Evolutionary conservation across 2,888 invertebrate genomes (phyloP).

Genomic region (Lymantria dispar): DNA sequence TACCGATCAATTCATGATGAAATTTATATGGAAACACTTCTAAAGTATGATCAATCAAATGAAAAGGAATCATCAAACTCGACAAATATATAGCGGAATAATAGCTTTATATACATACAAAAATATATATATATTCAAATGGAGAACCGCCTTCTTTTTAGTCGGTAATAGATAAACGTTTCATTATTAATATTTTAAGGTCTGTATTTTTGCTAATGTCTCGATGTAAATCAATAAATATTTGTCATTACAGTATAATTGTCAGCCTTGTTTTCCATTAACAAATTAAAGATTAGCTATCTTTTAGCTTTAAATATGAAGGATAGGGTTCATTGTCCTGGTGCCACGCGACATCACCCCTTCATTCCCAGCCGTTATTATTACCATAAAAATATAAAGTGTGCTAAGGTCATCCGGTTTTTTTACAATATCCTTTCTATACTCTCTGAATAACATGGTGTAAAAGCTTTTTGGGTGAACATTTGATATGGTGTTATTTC

Average conservation of each 20-base stretch:
- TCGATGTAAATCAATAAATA: not conserved
- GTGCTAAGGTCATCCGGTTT: constrained; percentile 42
- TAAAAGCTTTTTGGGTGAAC: constrained; percentile 35
- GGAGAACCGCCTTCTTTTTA: too few relatives aligned
- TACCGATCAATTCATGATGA: too few relatives aligned
- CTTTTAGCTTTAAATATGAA: constrained; percentile 21
- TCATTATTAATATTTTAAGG: too few relatives aligned
- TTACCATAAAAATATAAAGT: constrained; percentile 47
- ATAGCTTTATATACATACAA: too few relatives aligned
- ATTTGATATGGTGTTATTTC: constrained; percentile 26
- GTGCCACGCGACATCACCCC: constrained; percentile 63
- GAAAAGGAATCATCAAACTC: too few relatives aligned
- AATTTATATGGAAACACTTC: too few relatives aligned
- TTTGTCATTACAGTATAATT: constrained; percentile 1
- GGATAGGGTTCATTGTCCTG: constrained; percentile 62
- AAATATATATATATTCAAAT: too few relatives aligned
- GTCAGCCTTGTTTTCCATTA: constrained; percentile 16
- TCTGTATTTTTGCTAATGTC: too few relatives aligned
- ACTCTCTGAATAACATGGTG: constrained; percentile 22
- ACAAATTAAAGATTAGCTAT: constrained; percentile 20
- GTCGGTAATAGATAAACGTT: too few relatives aligned
- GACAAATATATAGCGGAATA: too few relatives aligned
- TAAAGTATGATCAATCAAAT: too few relatives aligned
- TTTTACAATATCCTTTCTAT: constrained; percentile 19
- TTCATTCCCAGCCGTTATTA: constrained; percentile 51